Conservation (phyloP, 1,140 invertebrate genomes). For the Apis florea region DNA sequence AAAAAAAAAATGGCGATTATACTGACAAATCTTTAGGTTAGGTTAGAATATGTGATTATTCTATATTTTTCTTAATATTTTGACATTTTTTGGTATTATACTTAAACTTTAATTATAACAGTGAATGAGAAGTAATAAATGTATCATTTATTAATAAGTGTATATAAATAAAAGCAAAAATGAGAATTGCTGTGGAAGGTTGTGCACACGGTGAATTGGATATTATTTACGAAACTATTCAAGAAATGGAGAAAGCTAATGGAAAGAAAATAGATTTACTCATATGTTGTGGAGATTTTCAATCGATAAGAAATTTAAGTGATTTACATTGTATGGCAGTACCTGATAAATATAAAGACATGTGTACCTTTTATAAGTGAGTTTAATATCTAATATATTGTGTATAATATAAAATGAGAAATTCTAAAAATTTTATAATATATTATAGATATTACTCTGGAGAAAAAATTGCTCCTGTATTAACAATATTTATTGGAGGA, state of each 20-base stretch:
- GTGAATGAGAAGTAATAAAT: background rate
- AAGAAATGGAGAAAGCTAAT: conserved; percentile 86
- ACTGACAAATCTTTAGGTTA: conserved; percentile 5
- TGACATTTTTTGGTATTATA: background rate
- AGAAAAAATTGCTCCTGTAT: conserved; percentile 93
- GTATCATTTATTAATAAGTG: background rate
- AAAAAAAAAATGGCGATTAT: background rate
- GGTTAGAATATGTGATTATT: background rate
- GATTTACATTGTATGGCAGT: conserved; percentile 96
- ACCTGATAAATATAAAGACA: conserved; percentile 93
- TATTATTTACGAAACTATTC: conserved; percentile 94
- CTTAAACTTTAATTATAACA: background rate
- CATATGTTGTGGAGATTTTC: conserved; percentile 99
- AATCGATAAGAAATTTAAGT: conserved; percentile 89
- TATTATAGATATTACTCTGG: conserved; percentile 94
- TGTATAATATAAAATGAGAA: too few relatives aligned
- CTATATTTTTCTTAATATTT: background rate
- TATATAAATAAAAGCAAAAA: conserved; percentile 73
- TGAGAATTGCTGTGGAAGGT: conserved; percentile 98
- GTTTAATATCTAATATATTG: conserved; percentile 55
- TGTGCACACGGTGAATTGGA: conserved; percentile 99
- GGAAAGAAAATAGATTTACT: conserved; percentile 92
- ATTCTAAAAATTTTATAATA: background rate
- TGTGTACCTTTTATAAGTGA: conserved; percentile 98
- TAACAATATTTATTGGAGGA: conserved; percentile 98